Evolutionary conservation across 2,888 invertebrate genomes (phyloP).

Genomic region (Spilosoma lubricipeda): DNA sequence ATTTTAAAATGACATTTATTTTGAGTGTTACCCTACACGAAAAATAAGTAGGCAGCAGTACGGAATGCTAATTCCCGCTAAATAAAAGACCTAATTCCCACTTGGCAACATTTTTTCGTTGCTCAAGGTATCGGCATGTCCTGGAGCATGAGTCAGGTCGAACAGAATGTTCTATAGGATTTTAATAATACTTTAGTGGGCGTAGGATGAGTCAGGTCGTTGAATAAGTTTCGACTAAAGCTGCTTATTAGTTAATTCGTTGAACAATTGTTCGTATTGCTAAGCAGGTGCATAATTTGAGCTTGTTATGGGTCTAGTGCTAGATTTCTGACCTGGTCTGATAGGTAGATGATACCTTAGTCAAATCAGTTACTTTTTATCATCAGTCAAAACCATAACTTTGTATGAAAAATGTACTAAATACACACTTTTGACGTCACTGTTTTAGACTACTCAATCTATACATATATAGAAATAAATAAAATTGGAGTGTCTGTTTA

Average conservation of each 20-base stretch:
- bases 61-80: not conserved
- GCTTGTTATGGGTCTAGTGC: not conserved
- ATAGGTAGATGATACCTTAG: too few species aligned
- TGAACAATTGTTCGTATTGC: not conserved
- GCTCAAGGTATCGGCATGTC: constrained; percentile 43
- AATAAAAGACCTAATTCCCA: not conserved
- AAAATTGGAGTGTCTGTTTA: too few species aligned
- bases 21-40: not conserved
- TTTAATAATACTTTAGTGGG: constrained; percentile 45
- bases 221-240: not conserved
- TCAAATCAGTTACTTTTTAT: too few species aligned
- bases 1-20: too few species aligned
- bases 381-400: too few species aligned
- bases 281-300: not conserved
- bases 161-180: constrained; percentile 44
- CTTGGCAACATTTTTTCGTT: constrained; percentile 21
- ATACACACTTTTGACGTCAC: too few species aligned
- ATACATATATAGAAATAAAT: too few species aligned
- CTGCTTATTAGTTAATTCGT: not conserved
- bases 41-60: not conserved
- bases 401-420: too few species aligned
- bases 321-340: not conserved
- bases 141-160: constrained; percentile 39
- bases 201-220: constrained; percentile 33
- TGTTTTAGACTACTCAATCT: too few species aligned